A percentile compares a stretch with the other conserved stretches of the same genome.
Conservation (phyloP, 2,113 vertebrate species). For the Trochalopteron elliotii region DNA sequence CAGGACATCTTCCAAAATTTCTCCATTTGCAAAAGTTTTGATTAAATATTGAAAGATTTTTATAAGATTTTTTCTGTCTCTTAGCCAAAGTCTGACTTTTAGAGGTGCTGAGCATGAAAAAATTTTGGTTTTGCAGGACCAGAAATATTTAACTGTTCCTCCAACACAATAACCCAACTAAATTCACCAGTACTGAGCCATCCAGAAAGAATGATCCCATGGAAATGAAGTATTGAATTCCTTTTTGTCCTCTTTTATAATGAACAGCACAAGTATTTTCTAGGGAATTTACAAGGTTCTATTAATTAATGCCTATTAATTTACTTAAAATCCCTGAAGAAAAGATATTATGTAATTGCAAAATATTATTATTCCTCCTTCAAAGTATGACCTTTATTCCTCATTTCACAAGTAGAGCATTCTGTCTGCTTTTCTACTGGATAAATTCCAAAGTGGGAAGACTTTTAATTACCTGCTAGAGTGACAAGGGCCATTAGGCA, state of each 20-base stretch:
- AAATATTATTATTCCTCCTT: neutral
- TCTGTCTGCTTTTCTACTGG: neutral
- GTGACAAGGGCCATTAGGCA: slow-evolving; percentile 21
- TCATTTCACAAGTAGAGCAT: neutral
- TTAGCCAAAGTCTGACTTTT: neutral
- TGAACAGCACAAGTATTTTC: neutral
- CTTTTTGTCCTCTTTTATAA: neutral
- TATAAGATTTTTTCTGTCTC: neutral
- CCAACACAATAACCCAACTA: neutral
- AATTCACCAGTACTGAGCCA: neutral
- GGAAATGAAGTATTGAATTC: neutral
- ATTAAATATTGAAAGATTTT: neutral
- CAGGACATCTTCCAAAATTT: neutral
- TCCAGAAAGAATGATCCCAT: neutral
- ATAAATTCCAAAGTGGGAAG: slow-evolving; percentile 16
- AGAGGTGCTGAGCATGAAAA: neutral
- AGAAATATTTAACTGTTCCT: neutral
- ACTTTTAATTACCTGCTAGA: slow-evolving; percentile 53
- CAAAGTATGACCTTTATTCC: neutral
- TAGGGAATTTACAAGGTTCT: neutral
- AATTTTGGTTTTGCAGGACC: neutral
- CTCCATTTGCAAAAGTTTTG: neutral
- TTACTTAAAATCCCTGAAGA: neutral
- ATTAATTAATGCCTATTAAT: slow-evolving; percentile 41
- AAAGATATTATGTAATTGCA: neutral